Evolutionary conservation across 1,140 invertebrate genomes (phyloP).

Genomic region (Yoshiicerus persimilis): DNA sequence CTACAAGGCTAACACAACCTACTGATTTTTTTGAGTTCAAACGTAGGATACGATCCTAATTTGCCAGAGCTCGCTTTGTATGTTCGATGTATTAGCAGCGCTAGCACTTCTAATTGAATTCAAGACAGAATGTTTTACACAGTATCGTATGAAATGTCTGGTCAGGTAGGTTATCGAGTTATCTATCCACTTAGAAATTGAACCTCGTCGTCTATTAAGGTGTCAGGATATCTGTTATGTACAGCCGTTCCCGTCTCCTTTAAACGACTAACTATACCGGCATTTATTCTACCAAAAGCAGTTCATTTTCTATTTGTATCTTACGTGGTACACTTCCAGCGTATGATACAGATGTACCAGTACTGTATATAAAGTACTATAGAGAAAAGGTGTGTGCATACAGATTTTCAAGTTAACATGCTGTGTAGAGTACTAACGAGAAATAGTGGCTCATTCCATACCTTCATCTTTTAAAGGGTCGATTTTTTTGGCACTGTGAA

Average conservation of each 20-base stretch:
- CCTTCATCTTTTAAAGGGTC: neutral
- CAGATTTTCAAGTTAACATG: too few relatives aligned
- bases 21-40: neutral
- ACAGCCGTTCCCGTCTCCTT: neutral
- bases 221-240: too few relatives aligned
- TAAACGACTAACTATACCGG: too few relatives aligned
- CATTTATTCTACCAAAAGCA: too few relatives aligned
- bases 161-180: neutral
- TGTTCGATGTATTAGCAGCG: neutral
- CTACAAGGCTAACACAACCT: neutral
- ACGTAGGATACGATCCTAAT: neutral
- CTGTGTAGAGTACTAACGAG: neutral
- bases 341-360: too few relatives aligned
- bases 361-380: too few relatives aligned
- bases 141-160: neutral
- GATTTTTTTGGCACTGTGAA: constrained; percentile 4
- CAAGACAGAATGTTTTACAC: neutral
- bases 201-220: neutral
- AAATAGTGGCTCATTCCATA: neutral
- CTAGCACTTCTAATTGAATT: neutral
- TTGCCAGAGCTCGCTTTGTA: neutral
- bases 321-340: too few relatives aligned
- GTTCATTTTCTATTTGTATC: too few relatives aligned
- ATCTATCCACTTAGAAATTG: neutral
- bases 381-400: too few relatives aligned